Evolutionary conservation across 64 coral and sea anemone genomes (phyloP).

Genomic region (Montipora cactus): DNA sequence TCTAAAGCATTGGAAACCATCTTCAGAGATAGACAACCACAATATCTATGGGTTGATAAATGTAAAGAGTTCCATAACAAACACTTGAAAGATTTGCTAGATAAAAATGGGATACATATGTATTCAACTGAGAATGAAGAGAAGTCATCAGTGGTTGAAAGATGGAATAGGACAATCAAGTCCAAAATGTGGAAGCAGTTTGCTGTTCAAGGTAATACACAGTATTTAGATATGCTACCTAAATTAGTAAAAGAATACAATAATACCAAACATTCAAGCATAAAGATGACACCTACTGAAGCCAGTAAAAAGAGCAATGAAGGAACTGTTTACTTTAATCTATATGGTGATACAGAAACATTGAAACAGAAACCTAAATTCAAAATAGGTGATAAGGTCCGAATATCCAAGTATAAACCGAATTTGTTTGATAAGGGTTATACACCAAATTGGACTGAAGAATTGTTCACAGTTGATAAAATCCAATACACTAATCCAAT

Average conservation of each 20-base stretch:
- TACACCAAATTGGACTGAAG: conserved; percentile 53
- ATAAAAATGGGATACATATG: background rate
- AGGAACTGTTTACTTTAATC: conserved; percentile 61
- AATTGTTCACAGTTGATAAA: conserved; percentile 18
- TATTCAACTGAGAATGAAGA: conserved; percentile 58
- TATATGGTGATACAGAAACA: conserved; percentile 50
- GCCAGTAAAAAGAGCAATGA: conserved; percentile 40
- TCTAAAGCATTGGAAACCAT: conserved; percentile 19
- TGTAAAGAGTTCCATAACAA: conserved; percentile 52
- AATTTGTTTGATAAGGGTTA: conserved; percentile 31
- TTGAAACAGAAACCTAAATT: conserved; percentile 33
- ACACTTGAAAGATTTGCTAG: conserved; percentile 6
- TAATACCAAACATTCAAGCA: conserved; percentile 18
- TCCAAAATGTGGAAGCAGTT: conserved; percentile 62
- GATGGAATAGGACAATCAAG: conserved; percentile 61
- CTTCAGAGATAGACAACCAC: conserved; percentile 25
- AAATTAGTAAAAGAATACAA: conserved; percentile 51
- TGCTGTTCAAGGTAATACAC: conserved; percentile 21
- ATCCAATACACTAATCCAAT: conserved; percentile 64
- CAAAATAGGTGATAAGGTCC: conserved; percentile 44
- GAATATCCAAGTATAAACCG: conserved; percentile 41
- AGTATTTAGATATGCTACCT: background rate
- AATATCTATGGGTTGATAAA: conserved; percentile 37
- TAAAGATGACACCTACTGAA: conserved; percentile 41
- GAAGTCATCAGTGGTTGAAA: conserved; percentile 27